Evolutionary conservation across 1,140 invertebrate genomes (phyloP), one percentile per base, ranked within the genome.

Genomic region (Laupala kohalensis): DNA sequence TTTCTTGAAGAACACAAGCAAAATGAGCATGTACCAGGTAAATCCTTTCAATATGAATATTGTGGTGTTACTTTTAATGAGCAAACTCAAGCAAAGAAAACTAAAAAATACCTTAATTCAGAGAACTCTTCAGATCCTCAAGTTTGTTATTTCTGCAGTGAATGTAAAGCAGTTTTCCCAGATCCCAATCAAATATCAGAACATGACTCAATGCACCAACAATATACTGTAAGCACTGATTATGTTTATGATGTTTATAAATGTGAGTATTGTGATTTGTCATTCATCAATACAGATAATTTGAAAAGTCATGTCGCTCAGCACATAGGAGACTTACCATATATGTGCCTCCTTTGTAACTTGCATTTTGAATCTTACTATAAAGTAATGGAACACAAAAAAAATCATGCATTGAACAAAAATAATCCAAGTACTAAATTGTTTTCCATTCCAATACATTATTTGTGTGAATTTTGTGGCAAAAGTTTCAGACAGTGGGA

Each of bases 251-350:
- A 53, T 53, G 37, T 19, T 13, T 53, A 13, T 53, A 53, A 53
- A 74, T 87, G 85, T 67, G 85, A 86, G 74, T 86, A 84, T 71
- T 87, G 85, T 73, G 85, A 85, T 70, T 80, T 78, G 26, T 78
- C 82, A 0, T 87, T 84, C 72, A 79, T 80, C 0, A 83, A 85
- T 26, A 79, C 82, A 69, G 77, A 80, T 2, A 75, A 79, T 15
- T 69, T 86, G 13, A 77, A 84, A 3, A 69, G 74, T 19, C 85
- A 87, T 74, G 81, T 83, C 37, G 77, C 80, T 19, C 76, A 72
- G 5, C 86, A 87, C 73, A 76, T 80, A 15, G 79, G 83, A 5
- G 79, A 81, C 15, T 81, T 79, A 30, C 84, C 84, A 4, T 87
- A 86, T 72, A 83, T 81, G 73, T 88, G 86, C 76, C 81, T 81